Conservation (phyloP, 2,113 vertebrate species). For the Tenebrosternarchus preto region DNA sequence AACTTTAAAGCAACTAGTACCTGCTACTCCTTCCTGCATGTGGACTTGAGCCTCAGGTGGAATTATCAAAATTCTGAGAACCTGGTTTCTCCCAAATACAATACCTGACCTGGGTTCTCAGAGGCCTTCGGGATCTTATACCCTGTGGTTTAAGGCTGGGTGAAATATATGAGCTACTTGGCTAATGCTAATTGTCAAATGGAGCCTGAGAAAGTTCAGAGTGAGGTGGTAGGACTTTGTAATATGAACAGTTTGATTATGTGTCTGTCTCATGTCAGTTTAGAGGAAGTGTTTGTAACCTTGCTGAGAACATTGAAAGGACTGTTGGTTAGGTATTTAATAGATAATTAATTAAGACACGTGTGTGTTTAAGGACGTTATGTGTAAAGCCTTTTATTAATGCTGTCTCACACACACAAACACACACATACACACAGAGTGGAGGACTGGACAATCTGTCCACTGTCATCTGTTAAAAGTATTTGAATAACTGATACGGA, state of each 20-base stretch:
- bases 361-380: slow-evolving; percentile 5
- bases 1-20: slow-evolving; percentile 21
- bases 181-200: slow-evolving; percentile 47
- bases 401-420: slow-evolving; percentile 11
- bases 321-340: slow-evolving; percentile 8
- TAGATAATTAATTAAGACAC: slow-evolving; percentile 23
- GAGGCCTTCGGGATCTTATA: slow-evolving; percentile 11
- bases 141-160: slow-evolving; percentile 16
- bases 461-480: slow-evolving; percentile 46
- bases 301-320: background rate
- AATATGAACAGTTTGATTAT: slow-evolving; percentile 22
- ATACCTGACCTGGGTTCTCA: slow-evolving; percentile 9
- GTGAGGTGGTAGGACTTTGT: slow-evolving; percentile 26
- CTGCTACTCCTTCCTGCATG: slow-evolving; percentile 6
- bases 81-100: background rate
- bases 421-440: background rate
- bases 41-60: slow-evolving; percentile 19
- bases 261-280: background rate
- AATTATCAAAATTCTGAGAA: background rate
- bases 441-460: slow-evolving; percentile 26
- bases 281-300: slow-evolving; percentile 6
- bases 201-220: slow-evolving; percentile 33
- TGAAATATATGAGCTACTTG: slow-evolving; percentile 15
- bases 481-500: slow-evolving; percentile 56
- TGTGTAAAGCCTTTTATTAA: slow-evolving; percentile 11